Evolutionary conservation across 2,888 invertebrate genomes (phyloP).

Genomic region (Ectemnius lituratus): DNA sequence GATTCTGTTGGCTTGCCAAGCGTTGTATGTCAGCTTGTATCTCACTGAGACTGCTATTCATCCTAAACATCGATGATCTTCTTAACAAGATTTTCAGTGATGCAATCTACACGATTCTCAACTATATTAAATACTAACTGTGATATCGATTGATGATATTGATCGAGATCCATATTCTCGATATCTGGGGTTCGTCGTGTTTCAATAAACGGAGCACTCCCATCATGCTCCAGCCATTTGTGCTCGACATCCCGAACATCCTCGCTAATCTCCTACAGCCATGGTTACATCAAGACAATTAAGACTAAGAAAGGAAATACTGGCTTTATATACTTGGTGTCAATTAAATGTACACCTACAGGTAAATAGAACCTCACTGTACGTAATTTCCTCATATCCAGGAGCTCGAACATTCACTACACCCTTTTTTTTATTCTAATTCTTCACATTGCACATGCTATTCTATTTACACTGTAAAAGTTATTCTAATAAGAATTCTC

Average conservation of each 20-base stretch:
- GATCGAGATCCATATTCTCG: slow-evolving; percentile 90
- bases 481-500: no score
- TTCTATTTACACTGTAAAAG: slow-evolving; percentile 1
- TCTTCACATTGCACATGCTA: slow-evolving; percentile 1
- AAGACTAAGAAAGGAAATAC: slow-evolving; percentile 9
- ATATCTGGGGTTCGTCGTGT: slow-evolving; percentile 86
- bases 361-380: slow-evolving; percentile 14
- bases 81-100: no score
- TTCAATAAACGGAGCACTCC: slow-evolving; percentile 80
- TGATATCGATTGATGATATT: slow-evolving; percentile 89
- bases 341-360: slow-evolving; percentile 33
- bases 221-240: slow-evolving; percentile 84
- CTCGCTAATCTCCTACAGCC: slow-evolving; percentile 81
- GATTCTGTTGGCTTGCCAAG: slow-evolving; percentile 89
- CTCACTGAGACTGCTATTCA: slow-evolving; percentile 96
- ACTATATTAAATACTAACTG: slow-evolving; percentile 81
- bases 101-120: no score
- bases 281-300: slow-evolving; percentile 30
- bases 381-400: slow-evolving; percentile 1
- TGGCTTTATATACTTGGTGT: slow-evolving; percentile 6
- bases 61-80: slow-evolving; percentile 78
- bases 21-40: slow-evolving; percentile 96
- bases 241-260: slow-evolving; percentile 81
- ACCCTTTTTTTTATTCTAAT: no score
- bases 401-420: slow-evolving; percentile 5